Conservation (phyloP, 2,888 invertebrate genomes). For the Hydrotaea cyrtoneurina region DNA sequence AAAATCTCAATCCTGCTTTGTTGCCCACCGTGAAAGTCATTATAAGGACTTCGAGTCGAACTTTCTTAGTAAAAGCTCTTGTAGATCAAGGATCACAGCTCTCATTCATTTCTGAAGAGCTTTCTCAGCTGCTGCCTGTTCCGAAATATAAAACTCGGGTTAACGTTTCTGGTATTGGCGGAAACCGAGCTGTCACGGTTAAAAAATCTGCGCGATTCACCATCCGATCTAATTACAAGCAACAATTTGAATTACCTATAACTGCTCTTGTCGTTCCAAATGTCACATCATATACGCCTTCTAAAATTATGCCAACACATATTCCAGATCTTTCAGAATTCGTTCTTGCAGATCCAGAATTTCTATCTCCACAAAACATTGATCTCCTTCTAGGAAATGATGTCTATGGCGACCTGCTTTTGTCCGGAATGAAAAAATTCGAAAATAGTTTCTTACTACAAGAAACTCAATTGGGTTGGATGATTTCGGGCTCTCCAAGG, state of each 20-base stretch:
- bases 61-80: slow-evolving; percentile 24
- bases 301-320: not conserved
- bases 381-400: slow-evolving; percentile 47
- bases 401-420: slow-evolving; percentile 41
- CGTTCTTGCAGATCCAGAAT: slow-evolving; percentile 41
- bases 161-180: slow-evolving; percentile 46
- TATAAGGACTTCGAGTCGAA: slow-evolving; percentile 2
- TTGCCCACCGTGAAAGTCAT: slow-evolving; percentile 40
- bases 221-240: slow-evolving; percentile 4
- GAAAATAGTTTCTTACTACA: slow-evolving; percentile 47
- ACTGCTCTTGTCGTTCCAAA: slow-evolving; percentile 39
- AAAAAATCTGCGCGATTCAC: slow-evolving; percentile 25
- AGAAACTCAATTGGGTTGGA: slow-evolving; percentile 59
- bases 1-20: slow-evolving; percentile 37
- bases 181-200: not conserved
- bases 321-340: slow-evolving; percentile 27
- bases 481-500: slow-evolving; percentile 38
- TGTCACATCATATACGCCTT: slow-evolving; percentile 37
- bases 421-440: slow-evolving; percentile 49
- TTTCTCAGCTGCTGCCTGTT: slow-evolving; percentile 25
- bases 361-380: slow-evolving; percentile 32
- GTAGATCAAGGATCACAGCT: slow-evolving; percentile 50
- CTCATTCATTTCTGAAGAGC: slow-evolving; percentile 39
- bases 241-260: slow-evolving; percentile 13
- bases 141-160: slow-evolving; percentile 28